A percentile compares a stretch with the other conserved stretches of the same genome.
Evolutionary conservation across 2,797 vertebrate species (phyloP).

Genomic region (Emydoidea blandingii): DNA sequence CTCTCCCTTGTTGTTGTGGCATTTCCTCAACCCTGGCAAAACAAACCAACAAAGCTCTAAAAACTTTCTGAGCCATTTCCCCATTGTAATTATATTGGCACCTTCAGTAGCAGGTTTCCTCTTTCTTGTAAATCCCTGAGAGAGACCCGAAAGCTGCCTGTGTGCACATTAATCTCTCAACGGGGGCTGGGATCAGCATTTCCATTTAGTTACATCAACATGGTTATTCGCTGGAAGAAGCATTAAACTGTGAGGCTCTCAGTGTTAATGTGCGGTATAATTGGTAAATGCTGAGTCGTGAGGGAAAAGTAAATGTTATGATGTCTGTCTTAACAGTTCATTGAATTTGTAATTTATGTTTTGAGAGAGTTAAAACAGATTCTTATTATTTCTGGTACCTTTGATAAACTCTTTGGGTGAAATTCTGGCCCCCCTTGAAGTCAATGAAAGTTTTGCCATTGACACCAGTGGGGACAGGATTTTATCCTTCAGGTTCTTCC

Average conservation of each 20-base stretch:
- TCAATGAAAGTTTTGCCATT: neutral
- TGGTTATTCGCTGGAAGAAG: neutral
- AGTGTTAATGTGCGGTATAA: neutral
- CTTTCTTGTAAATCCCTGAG: constrained; percentile 21
- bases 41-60: neutral
- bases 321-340: neutral
- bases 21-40: neutral
- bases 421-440: neutral
- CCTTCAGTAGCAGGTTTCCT: neutral
- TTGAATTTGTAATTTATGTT: neutral
- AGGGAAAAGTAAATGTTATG: neutral
- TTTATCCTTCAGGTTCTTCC: neutral
- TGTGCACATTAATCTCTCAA: constrained; percentile 10
- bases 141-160: neutral
- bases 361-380: neutral
- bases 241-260: neutral
- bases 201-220: constrained; percentile 8
- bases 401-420: neutral
- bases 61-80: neutral
- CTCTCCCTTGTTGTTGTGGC: neutral
- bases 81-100: neutral
- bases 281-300: neutral
- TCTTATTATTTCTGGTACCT: neutral
- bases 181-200: constrained; percentile 2
- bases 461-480: neutral